phyloP scores from a whole-genome alignment of 2,888 invertebrate species.

The Synergus japonicus region DNA sequence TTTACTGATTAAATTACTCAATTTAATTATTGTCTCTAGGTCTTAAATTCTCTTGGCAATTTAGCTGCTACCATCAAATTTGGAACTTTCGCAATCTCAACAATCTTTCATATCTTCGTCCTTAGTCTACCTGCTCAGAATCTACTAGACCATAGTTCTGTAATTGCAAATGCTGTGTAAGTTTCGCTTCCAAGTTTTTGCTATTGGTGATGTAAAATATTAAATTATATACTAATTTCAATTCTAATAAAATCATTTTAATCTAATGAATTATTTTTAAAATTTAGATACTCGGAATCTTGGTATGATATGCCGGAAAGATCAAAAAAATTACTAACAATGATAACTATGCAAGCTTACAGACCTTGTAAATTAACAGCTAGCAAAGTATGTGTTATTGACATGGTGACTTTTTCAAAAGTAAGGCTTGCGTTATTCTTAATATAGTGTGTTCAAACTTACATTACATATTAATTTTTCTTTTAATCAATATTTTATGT shows the following conservation, averaged over 20 bases:
- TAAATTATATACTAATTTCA: background rate
- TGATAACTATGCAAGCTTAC: background rate
- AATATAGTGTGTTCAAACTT: too few species aligned
- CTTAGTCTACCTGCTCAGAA: background rate
- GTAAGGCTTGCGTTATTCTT: background rate
- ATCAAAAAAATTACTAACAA: background rate
- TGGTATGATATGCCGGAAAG: slow-evolving; percentile 8
- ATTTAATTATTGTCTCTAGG: background rate
- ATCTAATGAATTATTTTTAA: background rate
- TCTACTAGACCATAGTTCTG: background rate
- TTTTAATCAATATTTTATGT: background rate
- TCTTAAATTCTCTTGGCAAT: background rate
- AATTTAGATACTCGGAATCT: background rate
- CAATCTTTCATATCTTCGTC: background rate
- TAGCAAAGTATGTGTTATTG: background rate
- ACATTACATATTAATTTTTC: too few species aligned
- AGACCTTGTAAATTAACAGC: slow-evolving; percentile 25
- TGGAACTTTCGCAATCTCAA: background rate
- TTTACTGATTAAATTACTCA: too few species aligned
- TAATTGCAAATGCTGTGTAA: background rate
- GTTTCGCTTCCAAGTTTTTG: background rate
- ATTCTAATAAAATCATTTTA: background rate
- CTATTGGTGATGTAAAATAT: too few species aligned
- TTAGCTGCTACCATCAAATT: background rate
- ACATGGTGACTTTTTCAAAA: background rate